A percentile compares a stretch with the other conserved stretches of the same genome.
Conservation (phyloP, 2,797 vertebrate genomes). For the Pangasius larnaudii region DNA sequence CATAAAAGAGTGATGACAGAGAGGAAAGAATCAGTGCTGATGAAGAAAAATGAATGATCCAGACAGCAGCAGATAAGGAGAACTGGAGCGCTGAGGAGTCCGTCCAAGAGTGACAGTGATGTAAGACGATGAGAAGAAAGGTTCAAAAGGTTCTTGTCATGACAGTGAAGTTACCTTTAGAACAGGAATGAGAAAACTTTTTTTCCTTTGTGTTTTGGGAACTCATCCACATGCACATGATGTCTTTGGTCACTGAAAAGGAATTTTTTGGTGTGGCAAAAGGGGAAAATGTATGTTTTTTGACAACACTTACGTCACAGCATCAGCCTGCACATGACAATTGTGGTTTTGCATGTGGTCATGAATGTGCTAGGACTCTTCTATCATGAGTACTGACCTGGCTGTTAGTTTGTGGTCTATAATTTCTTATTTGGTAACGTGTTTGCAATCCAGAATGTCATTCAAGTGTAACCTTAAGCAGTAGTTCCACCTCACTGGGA, state of each 20-base stretch:
- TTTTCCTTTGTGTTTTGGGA: background rate
- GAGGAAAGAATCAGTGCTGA: conserved; percentile 25
- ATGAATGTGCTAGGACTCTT: background rate
- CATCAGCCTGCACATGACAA: background rate
- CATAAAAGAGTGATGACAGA: conserved; percentile 25
- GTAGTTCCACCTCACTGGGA: background rate
- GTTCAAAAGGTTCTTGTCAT: background rate
- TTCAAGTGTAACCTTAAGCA: background rate
- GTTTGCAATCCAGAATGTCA: background rate
- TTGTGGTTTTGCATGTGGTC: background rate
- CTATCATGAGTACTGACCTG: background rate
- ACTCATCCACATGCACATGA: background rate
- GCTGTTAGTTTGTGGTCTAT: background rate
- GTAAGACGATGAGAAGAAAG: background rate
- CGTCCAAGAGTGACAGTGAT: conserved; percentile 8
- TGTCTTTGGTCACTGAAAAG: background rate
- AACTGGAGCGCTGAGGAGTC: conserved; percentile 20
- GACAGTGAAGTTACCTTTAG: background rate
- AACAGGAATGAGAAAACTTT: background rate
- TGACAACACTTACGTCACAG: background rate
- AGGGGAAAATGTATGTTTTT: background rate
- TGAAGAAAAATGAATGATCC: conserved; percentile 35
- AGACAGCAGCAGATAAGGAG: conserved; percentile 23
- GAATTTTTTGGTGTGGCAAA: background rate
- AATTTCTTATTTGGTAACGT: background rate